Percentiles rank a stretch among this genome's conserved stretches.
phyloP scores from a whole-genome alignment of 2,113 vertebrate species.

The Bufo bufo region DNA sequence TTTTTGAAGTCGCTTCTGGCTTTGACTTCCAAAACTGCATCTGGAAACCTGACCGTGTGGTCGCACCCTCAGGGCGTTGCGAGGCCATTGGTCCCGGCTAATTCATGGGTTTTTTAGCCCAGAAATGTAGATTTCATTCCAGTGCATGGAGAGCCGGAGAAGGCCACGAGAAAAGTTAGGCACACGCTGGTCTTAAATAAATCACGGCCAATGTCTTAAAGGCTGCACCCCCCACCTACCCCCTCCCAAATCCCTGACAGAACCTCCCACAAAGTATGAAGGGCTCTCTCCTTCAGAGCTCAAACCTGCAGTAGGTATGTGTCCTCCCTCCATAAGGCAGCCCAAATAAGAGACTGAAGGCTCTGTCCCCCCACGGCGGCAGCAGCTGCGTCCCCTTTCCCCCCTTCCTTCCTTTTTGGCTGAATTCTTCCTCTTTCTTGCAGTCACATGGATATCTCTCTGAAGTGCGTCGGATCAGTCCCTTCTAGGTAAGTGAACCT shows the following conservation, averaged over 20 bases:
- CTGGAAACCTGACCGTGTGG: no score
- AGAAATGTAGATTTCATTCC: no score
- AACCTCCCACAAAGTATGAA: not conserved
- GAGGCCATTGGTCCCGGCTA: no score
- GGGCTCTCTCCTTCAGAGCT: not conserved
- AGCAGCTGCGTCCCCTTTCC: not conserved
- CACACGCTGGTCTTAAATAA: no score
- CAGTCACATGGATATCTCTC: slow-evolving; percentile 26
- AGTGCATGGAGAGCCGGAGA: no score
- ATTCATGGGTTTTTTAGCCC: no score
- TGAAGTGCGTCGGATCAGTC: slow-evolving; percentile 4
- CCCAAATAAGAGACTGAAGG: not conserved
- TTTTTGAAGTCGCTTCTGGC: no score
- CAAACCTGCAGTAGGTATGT: not conserved
- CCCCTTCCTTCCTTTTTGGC: no score
- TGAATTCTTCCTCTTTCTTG: not conserved
- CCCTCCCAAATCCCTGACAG: not conserved
- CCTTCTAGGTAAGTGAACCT: not conserved
- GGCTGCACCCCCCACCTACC: not conserved
- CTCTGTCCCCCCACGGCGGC: not conserved
- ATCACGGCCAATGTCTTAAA: no score
- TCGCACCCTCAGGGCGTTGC: no score
- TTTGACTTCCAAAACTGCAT: no score
- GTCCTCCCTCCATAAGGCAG: not conserved
- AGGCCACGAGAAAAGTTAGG: no score